phyloP scores from a whole-genome alignment of 2,113 vertebrate genomes.

The Pseudopipra pipra region DNA sequence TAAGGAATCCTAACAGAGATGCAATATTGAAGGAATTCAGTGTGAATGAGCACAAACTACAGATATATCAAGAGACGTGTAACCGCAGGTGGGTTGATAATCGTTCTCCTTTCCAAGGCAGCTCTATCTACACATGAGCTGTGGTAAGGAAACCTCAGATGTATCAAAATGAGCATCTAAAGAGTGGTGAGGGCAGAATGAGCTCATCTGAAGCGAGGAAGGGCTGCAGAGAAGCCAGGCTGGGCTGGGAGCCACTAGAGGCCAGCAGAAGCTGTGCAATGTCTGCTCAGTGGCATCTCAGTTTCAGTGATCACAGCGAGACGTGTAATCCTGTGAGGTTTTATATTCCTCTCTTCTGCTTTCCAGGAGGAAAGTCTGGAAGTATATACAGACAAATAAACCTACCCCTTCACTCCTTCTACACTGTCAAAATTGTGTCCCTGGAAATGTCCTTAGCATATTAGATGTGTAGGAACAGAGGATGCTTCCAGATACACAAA shows the following conservation, averaged over 20 bases:
- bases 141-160: neutral
- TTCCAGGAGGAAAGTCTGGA: neutral
- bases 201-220: neutral
- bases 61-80: conserved; percentile 78
- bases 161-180: neutral
- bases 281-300: neutral
- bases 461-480: neutral
- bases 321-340: neutral
- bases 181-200: neutral
- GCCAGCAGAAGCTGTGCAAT: conserved; percentile 47
- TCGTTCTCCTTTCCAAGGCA: neutral
- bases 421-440: neutral
- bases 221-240: neutral
- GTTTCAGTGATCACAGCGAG: neutral
- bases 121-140: neutral
- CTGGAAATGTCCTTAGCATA: neutral
- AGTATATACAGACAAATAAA: neutral
- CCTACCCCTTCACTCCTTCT: neutral
- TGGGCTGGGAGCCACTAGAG: conserved; percentile 28
- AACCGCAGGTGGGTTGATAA: conserved; percentile 73
- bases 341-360: neutral
- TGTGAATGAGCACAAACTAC: conserved; percentile 80
- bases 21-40: conserved; percentile 79
- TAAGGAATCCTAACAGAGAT: conserved; percentile 77
- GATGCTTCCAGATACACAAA: neutral